Evolutionary conservation across 2,797 vertebrate genomes (phyloP).

Genomic region (Paramormyrops hopkinsi): DNA sequence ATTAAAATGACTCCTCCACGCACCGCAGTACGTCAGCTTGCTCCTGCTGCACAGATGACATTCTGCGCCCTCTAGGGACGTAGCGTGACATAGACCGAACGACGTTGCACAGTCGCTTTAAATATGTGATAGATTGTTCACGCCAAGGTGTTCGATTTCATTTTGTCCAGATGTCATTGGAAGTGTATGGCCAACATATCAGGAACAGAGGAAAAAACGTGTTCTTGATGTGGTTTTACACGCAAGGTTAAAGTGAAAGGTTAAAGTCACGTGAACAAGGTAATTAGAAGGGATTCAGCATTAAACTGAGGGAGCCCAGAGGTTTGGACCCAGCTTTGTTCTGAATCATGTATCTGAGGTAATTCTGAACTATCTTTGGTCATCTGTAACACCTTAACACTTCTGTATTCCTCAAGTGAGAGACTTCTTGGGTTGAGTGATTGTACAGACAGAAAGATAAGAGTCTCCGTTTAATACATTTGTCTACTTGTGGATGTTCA

Average conservation of each 20-base stretch:
- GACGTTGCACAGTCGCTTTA: neutral
- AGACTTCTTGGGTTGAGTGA: neutral
- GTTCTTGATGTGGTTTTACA: neutral
- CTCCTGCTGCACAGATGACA: neutral
- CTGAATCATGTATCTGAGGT: neutral
- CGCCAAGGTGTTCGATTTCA: neutral
- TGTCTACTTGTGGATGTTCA: neutral
- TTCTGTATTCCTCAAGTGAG: neutral
- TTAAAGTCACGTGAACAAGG: neutral
- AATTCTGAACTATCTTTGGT: neutral
- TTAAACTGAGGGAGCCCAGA: neutral
- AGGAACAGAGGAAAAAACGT: neutral
- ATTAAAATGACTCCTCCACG: neutral
- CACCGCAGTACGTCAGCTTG: neutral
- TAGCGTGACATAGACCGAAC: neutral
- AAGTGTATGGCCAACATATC: neutral
- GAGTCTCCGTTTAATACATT: neutral
- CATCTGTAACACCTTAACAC: neutral
- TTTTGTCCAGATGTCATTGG: neutral
- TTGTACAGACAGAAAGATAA: neutral
- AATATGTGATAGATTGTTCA: neutral
- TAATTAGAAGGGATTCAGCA: neutral
- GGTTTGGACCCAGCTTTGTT: neutral
- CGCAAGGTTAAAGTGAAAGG: neutral
- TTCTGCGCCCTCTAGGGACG: neutral